Evolutionary conservation across 1,140 invertebrate genomes (phyloP), one percentile per base, ranked within the genome.

Genomic region (Tribolium madens): DNA sequence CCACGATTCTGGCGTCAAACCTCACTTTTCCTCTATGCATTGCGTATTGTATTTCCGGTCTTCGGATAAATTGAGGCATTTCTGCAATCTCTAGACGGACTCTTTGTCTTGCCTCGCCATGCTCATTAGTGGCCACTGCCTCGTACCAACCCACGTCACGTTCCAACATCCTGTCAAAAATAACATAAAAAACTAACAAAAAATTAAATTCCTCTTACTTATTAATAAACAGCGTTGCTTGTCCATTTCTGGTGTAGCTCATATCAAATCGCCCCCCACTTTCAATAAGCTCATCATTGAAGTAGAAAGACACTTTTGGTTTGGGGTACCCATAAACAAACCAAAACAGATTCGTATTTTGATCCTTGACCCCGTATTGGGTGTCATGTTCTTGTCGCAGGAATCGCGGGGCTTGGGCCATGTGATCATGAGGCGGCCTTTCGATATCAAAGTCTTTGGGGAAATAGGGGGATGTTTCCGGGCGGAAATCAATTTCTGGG

Each of bases 261-360:
- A 91, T 92, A 83, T 95, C 93, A 81, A 93, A 97, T 77, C 94
- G 87, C 3, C 94, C 94, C 3, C 92, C 95, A 80, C 90, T 91
- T 82, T 96, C 93, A 52, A 97, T 93, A 0, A 91, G 87, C 83
- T 93, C 89, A 79, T 94, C 94, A 82, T 97, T 93, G 86, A 95
- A 96, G 83, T 92, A 94, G 87, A 95, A 98, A 0, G 89, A 91
- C 89, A 98, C 93, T 84, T 92, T 94, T 1, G 96, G 96, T 84
- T 96, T 96, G 0, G 96, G 96, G 86, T 97, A 96, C 0, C 95
- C 96, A 83, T 97, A 97, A 9, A 97, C 94, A 84, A 95, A 97
- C 94, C 96, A 97, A 86, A 95, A 94, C 5, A 97, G 86, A 79
- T 93, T 95, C 3, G 91, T 92, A 78, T 95, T 96, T 82, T 96